phyloP scores from a whole-genome alignment of 2,113 vertebrate species.

The Hypanus sabinus region DNA sequence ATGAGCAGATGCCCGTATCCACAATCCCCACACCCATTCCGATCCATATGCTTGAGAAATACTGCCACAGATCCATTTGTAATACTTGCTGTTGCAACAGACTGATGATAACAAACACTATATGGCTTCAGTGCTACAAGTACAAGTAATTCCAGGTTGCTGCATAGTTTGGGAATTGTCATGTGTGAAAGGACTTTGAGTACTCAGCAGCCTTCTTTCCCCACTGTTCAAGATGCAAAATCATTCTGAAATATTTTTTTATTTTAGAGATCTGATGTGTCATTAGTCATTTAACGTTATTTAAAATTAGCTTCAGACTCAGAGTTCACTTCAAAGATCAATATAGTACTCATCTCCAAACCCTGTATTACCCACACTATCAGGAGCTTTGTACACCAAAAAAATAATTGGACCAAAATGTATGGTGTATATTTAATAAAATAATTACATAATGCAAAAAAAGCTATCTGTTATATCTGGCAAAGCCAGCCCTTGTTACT shows the following conservation, averaged over 20 bases:
- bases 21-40: not conserved
- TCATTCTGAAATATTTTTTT: not conserved
- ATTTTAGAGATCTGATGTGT: not conserved
- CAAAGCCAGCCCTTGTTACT: not conserved
- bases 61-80: conserved; percentile 8
- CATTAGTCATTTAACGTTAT: not conserved
- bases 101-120: not conserved
- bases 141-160: not conserved
- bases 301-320: not conserved
- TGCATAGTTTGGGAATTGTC: not conserved
- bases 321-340: not conserved
- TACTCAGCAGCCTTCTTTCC: not conserved
- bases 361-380: not conserved
- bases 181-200: not conserved
- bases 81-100: not conserved
- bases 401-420: not conserved
- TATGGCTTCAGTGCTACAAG: not conserved
- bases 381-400: not conserved
- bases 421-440: not conserved
- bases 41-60: not conserved
- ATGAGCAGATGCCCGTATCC: not conserved
- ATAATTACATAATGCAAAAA: conserved; percentile 3
- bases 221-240: not conserved
- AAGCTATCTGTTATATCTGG: not conserved
- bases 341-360: not conserved